Evolutionary conservation across 2,888 invertebrate species (phyloP).

Genomic region (Hirtodrosophila confusa): DNA sequence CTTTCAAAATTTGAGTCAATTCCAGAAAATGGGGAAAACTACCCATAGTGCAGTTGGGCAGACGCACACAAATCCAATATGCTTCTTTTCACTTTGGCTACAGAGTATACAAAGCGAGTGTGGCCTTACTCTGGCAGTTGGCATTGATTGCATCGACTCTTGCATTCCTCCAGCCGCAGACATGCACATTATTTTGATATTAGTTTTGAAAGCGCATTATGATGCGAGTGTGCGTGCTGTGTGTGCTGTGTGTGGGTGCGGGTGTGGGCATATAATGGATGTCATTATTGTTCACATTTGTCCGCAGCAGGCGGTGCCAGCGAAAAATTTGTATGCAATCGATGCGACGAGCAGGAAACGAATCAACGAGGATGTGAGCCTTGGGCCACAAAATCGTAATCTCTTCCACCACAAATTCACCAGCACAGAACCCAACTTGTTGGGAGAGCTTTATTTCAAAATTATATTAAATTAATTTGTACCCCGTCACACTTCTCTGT

Average conservation of each 20-base stretch:
- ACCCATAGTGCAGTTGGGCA: too few relatives aligned
- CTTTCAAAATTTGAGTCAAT: too few relatives aligned
- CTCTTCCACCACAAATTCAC: too few relatives aligned
- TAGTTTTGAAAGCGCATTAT: slow-evolving; percentile 69
- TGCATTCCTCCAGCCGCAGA: slow-evolving; percentile 12
- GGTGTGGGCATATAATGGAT: slow-evolving; percentile 40
- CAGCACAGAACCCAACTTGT: too few relatives aligned
- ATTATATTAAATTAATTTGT: too few relatives aligned
- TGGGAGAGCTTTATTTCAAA: too few relatives aligned
- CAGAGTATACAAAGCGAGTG: slow-evolving; percentile 11
- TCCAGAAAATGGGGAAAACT: background rate
- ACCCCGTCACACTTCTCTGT: too few relatives aligned
- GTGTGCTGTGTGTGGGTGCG: slow-evolving; percentile 4
- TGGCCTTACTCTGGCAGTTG: slow-evolving; percentile 34
- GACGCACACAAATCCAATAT: slow-evolving; percentile 1
- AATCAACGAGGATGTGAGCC: background rate
- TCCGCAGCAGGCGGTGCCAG: slow-evolving; percentile 1
- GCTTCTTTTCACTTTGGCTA: slow-evolving; percentile 2
- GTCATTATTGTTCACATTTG: slow-evolving; percentile 51
- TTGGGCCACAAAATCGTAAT: too few relatives aligned
- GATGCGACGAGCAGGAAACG: slow-evolving; percentile 8
- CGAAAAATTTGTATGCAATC: slow-evolving; percentile 25
- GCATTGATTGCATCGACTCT: slow-evolving; percentile 36
- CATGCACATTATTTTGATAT: slow-evolving; percentile 46
- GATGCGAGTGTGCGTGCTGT: slow-evolving; percentile 5